A percentile compares a stretch with the other conserved stretches of the same genome.
phyloP scores from a whole-genome alignment of 2,888 invertebrate species.

The Nesidiocoris tenuis region DNA sequence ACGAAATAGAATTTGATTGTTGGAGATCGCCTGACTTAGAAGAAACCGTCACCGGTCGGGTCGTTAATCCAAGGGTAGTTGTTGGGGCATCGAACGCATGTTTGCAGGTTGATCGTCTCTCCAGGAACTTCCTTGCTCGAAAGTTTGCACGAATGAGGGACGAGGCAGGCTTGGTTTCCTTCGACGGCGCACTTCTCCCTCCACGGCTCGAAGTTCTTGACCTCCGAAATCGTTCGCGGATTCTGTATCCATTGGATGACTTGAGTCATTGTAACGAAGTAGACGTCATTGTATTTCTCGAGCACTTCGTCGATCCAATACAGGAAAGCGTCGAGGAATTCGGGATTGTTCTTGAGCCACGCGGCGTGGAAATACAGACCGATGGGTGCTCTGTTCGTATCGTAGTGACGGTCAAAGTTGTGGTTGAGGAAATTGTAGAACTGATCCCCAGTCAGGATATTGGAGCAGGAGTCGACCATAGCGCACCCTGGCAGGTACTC shows the following conservation, averaged over 20 bases:
- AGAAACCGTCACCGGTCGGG: slow-evolving; percentile 86
- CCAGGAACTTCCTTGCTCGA: slow-evolving; percentile 92
- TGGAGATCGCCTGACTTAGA: slow-evolving; percentile 62
- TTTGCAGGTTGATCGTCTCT: slow-evolving; percentile 89
- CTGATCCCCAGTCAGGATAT: slow-evolving; percentile 86
- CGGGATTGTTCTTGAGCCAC: slow-evolving; percentile 89
- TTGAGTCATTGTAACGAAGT: slow-evolving; percentile 94
- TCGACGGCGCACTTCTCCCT: slow-evolving; percentile 90
- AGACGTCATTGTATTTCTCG: slow-evolving; percentile 83
- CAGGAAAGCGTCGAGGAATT: slow-evolving; percentile 86
- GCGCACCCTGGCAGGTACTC: slow-evolving; percentile 88
- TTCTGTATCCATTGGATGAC: slow-evolving; percentile 95
- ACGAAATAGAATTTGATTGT: slow-evolving; percentile 35
- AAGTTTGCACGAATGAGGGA: slow-evolving; percentile 86
- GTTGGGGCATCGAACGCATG: slow-evolving; percentile 88
- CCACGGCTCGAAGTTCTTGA: slow-evolving; percentile 92
- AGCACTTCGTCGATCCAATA: slow-evolving; percentile 91
- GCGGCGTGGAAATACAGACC: slow-evolving; percentile 92
- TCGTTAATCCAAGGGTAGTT: slow-evolving; percentile 95
- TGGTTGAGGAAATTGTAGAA: slow-evolving; percentile 92
- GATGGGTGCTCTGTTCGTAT: slow-evolving; percentile 83
- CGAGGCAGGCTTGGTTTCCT: slow-evolving; percentile 78
- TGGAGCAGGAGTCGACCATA: slow-evolving; percentile 93
- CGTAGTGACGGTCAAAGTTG: slow-evolving; percentile 89
- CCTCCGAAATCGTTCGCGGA: slow-evolving; percentile 77